Conservation (phyloP, 1,140 invertebrate genomes). For the Heliconius melpomene region DNA sequence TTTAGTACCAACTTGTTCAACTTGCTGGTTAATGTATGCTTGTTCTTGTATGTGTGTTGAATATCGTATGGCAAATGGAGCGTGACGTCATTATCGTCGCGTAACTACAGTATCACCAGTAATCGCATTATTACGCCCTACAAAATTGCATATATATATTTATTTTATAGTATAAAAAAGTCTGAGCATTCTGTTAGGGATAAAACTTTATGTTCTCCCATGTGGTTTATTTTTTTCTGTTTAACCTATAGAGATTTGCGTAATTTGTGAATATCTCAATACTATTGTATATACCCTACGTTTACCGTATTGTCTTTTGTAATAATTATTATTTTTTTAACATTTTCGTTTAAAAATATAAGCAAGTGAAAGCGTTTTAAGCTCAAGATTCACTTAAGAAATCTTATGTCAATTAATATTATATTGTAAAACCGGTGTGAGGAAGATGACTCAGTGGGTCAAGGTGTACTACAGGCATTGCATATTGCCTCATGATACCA, state of each 20-base stretch:
- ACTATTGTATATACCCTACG: neutral
- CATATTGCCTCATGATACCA: neutral
- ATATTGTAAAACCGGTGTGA: constrained; percentile 15
- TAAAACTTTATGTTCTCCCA: too few species aligned
- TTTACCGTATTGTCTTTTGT: too few species aligned
- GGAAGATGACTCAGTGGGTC: constrained; percentile 17
- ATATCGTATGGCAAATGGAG: constrained; percentile 43
- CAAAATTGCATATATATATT: constrained; percentile 12
- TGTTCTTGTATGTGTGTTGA: constrained; percentile 27
- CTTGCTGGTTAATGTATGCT: constrained; percentile 13
- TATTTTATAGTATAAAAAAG: neutral
- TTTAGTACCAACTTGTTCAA: constrained; percentile 11
- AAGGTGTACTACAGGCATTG: neutral
- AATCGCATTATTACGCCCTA: constrained; percentile 40
- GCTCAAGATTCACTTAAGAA: neutral
- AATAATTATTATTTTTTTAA: too few species aligned
- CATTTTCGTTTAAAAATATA: neutral
- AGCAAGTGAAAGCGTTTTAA: constrained; percentile 1
- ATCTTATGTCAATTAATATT: constrained; percentile 5
- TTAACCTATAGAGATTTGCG: too few species aligned
- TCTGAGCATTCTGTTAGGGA: neutral
- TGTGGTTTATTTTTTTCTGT: too few species aligned
- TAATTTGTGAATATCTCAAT: too few species aligned
- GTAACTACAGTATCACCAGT: constrained; percentile 38
- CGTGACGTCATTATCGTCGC: constrained; percentile 39